Base-by-base conservation (phyloP, 2,888 invertebrate species). In the Eugnorisma glareosa region DNA sequence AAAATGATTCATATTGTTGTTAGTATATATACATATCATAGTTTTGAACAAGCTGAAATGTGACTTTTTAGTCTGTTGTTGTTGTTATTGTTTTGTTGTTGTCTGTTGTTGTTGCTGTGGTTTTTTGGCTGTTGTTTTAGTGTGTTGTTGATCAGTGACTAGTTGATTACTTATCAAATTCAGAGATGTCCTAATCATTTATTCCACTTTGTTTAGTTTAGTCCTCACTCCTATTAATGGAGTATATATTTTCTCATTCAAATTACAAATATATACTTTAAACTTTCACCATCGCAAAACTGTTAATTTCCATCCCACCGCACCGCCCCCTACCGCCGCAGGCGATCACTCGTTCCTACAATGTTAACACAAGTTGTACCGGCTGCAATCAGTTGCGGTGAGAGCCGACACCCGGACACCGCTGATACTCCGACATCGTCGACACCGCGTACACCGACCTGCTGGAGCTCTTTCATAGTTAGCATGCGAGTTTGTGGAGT, bases 361-460 rank as follows among this genome's bases (percentile, higher is more conserved):
- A 78, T 79, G 86, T 85, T 85, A 88, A 88, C 89, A 82, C 87
- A 83, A 87, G 75, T 82, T 80, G 78, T 71, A 66, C 72, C 79
- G 78, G 74, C 66, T 75, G 85, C 85, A 86, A 88, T 88, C 88
- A 83, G 89, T 88, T 88, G 89, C 72, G 88, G 88, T 77, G 74
- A 75, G 66, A 66, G 63, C 63, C 71, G 73, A 70, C 73, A 70
- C 70, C 28, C 48, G 35, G n/a, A 81, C 51, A 73, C 51, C 40
- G 11, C 75, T 18, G 73, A 45, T 43, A 74, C 57, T 35, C 10
- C 48, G 45, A 81, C 51, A 77, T 51, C 40, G 10, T 51, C 24
- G 61, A 45, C 37, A 81, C 75, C 37, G 37, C 43, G 13, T 24
- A 54, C 67, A 81, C 69, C 72, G 31, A 75, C 51, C 35, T 24